Conservation (phyloP, 2,888 invertebrate genomes). For the Danaus chrysippus region DNA sequence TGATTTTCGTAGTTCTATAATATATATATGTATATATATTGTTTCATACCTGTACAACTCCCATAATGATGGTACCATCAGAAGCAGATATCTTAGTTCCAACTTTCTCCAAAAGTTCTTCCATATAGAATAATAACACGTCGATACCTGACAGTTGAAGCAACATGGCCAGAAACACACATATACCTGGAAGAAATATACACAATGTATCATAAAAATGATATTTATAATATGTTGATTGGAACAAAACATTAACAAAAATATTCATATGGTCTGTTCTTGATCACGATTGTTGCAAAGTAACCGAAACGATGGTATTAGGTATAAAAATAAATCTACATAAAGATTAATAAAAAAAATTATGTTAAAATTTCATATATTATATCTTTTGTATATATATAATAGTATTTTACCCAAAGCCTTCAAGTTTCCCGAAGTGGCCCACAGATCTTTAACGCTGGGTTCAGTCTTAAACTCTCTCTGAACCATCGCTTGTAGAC, state of each 20-base stretch:
- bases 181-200: slow-evolving; percentile 64
- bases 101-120: slow-evolving; percentile 83
- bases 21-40: no score
- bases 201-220: neutral
- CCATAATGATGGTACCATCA: slow-evolving; percentile 85
- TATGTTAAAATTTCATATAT: no score
- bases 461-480: slow-evolving; percentile 62
- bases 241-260: no score
- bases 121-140: slow-evolving; percentile 87
- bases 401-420: slow-evolving; percentile 79
- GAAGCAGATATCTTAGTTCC: slow-evolving; percentile 81
- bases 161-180: slow-evolving; percentile 85
- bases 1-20: neutral
- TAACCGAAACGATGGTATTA: no score
- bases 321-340: no score
- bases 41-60: slow-evolving; percentile 61
- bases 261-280: no score
- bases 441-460: slow-evolving; percentile 80
- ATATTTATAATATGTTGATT: no score
- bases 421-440: slow-evolving; percentile 83
- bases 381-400: neutral
- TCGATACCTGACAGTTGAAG: slow-evolving; percentile 92
- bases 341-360: no score
- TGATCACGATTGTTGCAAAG: no score
- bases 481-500: slow-evolving; percentile 55